Conservation (phyloP, 2,113 vertebrate genomes). For the Chroicocephalus ridibundus region DNA sequence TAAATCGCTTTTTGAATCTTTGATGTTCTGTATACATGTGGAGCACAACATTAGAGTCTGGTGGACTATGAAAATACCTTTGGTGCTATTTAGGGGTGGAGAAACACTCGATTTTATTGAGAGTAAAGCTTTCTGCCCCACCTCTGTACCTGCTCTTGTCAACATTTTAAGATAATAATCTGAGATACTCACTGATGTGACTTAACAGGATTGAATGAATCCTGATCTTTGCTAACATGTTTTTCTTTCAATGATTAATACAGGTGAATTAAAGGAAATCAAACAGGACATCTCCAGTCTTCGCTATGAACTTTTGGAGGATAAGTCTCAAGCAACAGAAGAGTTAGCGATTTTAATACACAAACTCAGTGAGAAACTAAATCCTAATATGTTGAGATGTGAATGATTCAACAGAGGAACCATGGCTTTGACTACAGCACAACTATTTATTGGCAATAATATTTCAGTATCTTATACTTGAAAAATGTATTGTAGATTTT, state of each 20-base stretch:
- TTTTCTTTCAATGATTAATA: background rate
- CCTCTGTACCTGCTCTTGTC: background rate
- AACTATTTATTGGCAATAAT: slow-evolving; percentile 81
- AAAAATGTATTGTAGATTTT: slow-evolving; percentile 74
- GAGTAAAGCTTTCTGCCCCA: background rate
- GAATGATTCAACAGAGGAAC: slow-evolving; percentile 64
- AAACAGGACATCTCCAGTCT: slow-evolving; percentile 92
- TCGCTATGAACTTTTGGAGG: slow-evolving; percentile 88
- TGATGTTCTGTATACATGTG: background rate
- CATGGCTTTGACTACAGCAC: slow-evolving; percentile 68
- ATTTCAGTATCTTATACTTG: slow-evolving; percentile 79
- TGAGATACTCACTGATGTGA: background rate
- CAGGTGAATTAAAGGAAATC: slow-evolving; percentile 91
- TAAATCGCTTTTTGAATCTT: background rate
- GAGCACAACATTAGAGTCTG: background rate
- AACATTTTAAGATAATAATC: background rate
- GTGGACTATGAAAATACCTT: background rate
- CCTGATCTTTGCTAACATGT: background rate
- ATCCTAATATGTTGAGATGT: slow-evolving; percentile 74
- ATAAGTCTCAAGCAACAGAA: slow-evolving; percentile 88
- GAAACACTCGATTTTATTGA: accelerated
- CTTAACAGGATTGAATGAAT: background rate
- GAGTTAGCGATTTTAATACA: slow-evolving; percentile 86
- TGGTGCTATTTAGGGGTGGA: background rate
- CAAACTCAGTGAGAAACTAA: slow-evolving; percentile 86